phyloP scores from a whole-genome alignment of 2,797 vertebrate species.

The Amazona ochrocephala region DNA sequence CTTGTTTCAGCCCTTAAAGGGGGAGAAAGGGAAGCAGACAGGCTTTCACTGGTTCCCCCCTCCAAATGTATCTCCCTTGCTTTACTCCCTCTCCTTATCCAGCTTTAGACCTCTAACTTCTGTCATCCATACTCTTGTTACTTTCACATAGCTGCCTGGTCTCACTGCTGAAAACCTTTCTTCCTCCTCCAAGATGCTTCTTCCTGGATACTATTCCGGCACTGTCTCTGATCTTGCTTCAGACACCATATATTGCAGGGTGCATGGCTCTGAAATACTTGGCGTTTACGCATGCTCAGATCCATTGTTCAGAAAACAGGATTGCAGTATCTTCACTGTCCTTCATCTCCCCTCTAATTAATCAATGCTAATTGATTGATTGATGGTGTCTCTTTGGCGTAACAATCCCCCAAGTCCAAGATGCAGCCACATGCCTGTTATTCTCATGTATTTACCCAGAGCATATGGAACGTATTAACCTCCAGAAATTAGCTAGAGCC shows the following conservation, averaged over 20 bases:
- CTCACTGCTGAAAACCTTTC: neutral
- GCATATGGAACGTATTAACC: neutral
- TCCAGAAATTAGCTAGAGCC: neutral
- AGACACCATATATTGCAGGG: neutral
- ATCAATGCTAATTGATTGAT: constrained; percentile 33
- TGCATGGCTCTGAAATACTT: neutral
- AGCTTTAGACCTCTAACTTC: neutral
- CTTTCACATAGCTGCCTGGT: neutral
- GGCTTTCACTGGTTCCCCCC: neutral
- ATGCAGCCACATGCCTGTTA: neutral
- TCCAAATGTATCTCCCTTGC: neutral
- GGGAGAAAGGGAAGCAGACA: neutral
- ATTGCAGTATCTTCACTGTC: neutral
- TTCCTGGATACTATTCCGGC: neutral
- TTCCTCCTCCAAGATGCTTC: neutral
- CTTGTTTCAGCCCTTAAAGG: neutral
- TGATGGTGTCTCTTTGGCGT: neutral
- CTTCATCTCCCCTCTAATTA: constrained; percentile 44
- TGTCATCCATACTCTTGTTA: neutral
- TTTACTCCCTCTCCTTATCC: neutral
- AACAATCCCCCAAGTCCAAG: neutral
- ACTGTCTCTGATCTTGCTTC: neutral
- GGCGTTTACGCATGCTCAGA: neutral
- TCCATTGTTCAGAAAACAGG: constrained; percentile 11
- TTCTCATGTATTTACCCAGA: neutral